Conservation (phyloP, 2,888 invertebrate species). For the Nomada fabriciana region DNA sequence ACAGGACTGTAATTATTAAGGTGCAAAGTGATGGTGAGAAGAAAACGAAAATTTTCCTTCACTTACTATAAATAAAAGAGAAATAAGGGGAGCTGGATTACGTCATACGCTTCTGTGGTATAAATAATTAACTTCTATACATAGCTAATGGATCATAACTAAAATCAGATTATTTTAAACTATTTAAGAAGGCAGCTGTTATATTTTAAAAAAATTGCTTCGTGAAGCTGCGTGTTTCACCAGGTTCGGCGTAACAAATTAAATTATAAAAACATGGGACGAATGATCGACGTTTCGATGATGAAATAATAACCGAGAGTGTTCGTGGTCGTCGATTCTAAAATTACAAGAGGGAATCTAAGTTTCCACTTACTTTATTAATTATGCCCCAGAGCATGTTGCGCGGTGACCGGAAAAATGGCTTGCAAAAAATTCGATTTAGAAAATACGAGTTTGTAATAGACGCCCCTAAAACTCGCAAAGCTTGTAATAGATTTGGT, state of each 20-base stretch:
- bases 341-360: slow-evolving; percentile 68
- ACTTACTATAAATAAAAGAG: too few species aligned
- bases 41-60: too few species aligned
- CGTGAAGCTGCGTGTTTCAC: neutral
- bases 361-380: slow-evolving; percentile 71
- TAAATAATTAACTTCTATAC: too few species aligned
- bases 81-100: too few species aligned
- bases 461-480: neutral
- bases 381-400: slow-evolving; percentile 63
- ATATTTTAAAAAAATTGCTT: too few species aligned
- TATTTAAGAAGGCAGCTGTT: too few species aligned
- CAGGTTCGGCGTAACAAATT: neutral
- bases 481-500: neutral
- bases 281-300: slow-evolving; percentile 33
- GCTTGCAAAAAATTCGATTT: slow-evolving; percentile 59
- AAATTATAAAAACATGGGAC: slow-evolving; percentile 2
- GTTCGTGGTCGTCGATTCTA: slow-evolving; percentile 49
- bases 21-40: too few species aligned
- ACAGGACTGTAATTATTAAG: too few species aligned
- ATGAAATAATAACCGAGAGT: slow-evolving; percentile 43
- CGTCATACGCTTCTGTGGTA: too few species aligned
- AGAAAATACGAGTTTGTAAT: slow-evolving; percentile 35
- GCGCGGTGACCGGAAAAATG: slow-evolving; percentile 67
- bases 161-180: too few species aligned
- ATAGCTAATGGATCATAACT: too few species aligned